A percentile compares a stretch with the other conserved stretches of the same genome.
phyloP scores from a whole-genome alignment of 2,888 invertebrate genomes.

The Meliscaeva auricollis region DNA sequence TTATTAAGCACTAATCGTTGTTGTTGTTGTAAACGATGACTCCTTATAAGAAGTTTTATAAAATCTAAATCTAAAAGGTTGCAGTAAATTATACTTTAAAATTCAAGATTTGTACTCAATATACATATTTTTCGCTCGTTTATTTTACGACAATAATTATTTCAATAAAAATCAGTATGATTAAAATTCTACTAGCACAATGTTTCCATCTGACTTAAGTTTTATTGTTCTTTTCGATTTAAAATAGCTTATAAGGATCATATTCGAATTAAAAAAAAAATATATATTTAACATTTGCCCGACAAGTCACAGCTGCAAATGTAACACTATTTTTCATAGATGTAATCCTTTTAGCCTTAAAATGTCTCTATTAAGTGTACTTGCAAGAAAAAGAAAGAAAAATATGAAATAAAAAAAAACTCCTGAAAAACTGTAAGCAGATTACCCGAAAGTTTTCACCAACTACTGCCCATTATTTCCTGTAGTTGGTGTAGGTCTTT shows the following conservation, averaged over 20 bases:
- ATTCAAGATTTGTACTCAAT: too few relatives aligned
- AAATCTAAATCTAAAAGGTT: too few relatives aligned
- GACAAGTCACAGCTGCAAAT: constrained; percentile 45
- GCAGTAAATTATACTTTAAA: too few relatives aligned
- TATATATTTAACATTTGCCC: constrained; percentile 5
- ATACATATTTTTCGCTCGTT: too few relatives aligned
- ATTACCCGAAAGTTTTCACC: constrained; percentile 53
- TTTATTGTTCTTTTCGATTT: neutral
- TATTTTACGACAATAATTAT: too few relatives aligned
- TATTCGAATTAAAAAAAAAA: constrained; percentile 5
- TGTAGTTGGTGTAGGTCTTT: constrained; percentile 14
- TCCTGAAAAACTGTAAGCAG: constrained; percentile 51
- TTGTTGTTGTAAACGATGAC: too few relatives aligned
- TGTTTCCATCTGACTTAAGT: neutral
- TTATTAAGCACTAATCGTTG: too few relatives aligned
- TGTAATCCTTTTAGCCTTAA: constrained; percentile 52
- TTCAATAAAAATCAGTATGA: neutral
- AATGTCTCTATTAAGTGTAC: constrained; percentile 31
- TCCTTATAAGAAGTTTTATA: too few relatives aligned
- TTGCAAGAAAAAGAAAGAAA: neutral
- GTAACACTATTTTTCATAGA: constrained; percentile 44
- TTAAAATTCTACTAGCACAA: neutral
- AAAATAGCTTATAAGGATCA: constrained; percentile 18
- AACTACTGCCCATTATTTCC: constrained; percentile 40
- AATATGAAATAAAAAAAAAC: constrained; percentile 1